These are phyloP conservation scores for Neoarius graeffei DNA, from an alignment of 2,113 vertebrate species.

Conservation along the genomic window DNA sequence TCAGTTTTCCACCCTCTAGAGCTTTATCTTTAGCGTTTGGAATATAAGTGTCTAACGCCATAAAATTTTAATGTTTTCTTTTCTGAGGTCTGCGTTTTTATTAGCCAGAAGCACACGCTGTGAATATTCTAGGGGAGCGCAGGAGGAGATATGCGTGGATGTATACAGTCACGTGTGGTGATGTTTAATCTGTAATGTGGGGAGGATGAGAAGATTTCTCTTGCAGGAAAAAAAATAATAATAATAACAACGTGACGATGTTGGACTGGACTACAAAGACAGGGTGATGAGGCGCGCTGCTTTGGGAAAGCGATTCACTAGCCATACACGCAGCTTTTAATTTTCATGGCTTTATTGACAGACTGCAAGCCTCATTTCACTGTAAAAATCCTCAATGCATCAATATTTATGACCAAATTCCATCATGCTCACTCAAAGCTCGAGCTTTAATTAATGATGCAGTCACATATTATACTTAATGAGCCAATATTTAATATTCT, in stretches of 20 bases:
- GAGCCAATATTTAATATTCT: background rate
- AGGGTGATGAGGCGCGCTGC: background rate
- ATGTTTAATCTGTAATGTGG: background rate
- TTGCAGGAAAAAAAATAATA: background rate
- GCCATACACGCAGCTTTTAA: background rate
- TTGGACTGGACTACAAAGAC: constrained; percentile 20
- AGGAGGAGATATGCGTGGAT: background rate
- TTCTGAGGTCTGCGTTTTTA: background rate
- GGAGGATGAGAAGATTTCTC: background rate
- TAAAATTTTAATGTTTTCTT: constrained; percentile 24
- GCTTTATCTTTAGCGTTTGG: background rate
- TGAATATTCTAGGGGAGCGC: background rate
- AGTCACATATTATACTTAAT: background rate
- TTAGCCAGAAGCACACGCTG: constrained; percentile 21
- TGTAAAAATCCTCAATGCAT: constrained; percentile 26
- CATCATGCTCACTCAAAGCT: constrained; percentile 4
- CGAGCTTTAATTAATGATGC: constrained; percentile 27
- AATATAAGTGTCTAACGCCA: background rate
- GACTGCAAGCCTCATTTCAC: constrained; percentile 33
- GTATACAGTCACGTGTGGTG: background rate
- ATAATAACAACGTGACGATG: constrained; percentile 15
- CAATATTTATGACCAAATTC: constrained; percentile 22
- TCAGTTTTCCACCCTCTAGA: background rate
- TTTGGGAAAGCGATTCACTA: background rate
- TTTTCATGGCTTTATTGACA: constrained; percentile 29